A percentile compares a stretch with the other conserved stretches of the same genome.
phyloP scores from a whole-genome alignment of 2,888 invertebrate species.

The Agriotes lineatus region DNA sequence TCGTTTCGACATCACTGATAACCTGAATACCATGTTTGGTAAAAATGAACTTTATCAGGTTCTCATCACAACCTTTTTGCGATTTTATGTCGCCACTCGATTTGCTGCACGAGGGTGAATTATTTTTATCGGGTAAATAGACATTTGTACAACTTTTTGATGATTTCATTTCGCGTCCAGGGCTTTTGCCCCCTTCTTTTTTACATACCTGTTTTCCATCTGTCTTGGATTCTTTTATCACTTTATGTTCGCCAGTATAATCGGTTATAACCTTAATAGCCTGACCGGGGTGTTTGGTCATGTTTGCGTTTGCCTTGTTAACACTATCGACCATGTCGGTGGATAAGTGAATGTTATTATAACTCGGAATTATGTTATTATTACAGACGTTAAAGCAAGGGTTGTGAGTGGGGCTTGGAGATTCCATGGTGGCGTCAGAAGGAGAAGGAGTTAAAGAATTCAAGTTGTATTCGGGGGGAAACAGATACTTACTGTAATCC shows the following conservation, averaged over 20 bases:
- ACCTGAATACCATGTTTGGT: conserved; percentile 85
- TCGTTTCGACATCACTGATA: conserved; percentile 83
- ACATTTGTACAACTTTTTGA: conserved; percentile 63
- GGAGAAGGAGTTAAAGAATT: conserved; percentile 70
- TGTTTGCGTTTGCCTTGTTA: conserved; percentile 53
- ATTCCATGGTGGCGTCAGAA: conserved; percentile 68
- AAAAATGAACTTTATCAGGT: conserved; percentile 77
- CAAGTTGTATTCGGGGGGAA: conserved; percentile 51
- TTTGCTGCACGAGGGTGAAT: conserved; percentile 52
- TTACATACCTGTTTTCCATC: conserved; percentile 49
- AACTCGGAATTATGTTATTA: conserved; percentile 56
- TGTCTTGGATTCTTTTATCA: conserved; percentile 50
- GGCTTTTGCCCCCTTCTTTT: conserved; percentile 65
- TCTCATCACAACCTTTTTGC: conserved; percentile 65
- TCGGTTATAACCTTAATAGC: conserved; percentile 80
- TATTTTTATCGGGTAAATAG: conserved; percentile 47
- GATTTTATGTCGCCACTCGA: conserved; percentile 67
- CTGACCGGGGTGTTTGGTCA: conserved; percentile 74
- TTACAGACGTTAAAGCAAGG: conserved; percentile 65
- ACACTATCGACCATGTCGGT: conserved; percentile 58
- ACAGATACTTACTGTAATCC: conserved; percentile 66
- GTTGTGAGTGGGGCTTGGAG: conserved; percentile 65
- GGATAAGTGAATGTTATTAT: conserved; percentile 51
- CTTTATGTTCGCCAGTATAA: conserved; percentile 64
- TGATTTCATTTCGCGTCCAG: conserved; percentile 58